Percentiles rank a stretch among this genome's conserved stretches.
phyloP scores from a whole-genome alignment of 2,888 invertebrate genomes.

The Colostygia pectinataria region DNA sequence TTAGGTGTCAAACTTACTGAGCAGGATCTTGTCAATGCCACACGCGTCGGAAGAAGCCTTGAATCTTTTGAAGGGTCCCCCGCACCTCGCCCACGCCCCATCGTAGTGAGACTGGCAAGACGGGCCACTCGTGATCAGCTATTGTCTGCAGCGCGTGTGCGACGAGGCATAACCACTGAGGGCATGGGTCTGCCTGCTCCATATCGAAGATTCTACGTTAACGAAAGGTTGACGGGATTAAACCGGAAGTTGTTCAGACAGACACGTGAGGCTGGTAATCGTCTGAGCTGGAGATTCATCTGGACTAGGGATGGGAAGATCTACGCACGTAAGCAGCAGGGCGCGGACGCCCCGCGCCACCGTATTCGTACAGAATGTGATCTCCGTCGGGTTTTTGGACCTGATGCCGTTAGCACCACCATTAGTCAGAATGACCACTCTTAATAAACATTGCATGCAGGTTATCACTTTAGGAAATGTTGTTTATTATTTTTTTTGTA shows the following conservation, averaged over 20 bases:
- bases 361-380: constrained; percentile 1
- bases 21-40: background rate
- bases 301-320: background rate
- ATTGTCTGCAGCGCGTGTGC: background rate
- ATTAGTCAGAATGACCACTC: background rate
- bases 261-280: background rate
- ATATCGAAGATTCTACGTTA: constrained; percentile 1
- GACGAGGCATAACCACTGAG: constrained; percentile 2
- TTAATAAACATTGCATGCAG: background rate
- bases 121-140: constrained; percentile 4
- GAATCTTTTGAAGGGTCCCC: background rate
- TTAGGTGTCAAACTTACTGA: constrained; percentile 1
- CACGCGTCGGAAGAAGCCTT: background rate
- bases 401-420: background rate
- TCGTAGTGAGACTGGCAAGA: constrained; percentile 1
- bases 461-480: background rate
- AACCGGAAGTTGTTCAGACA: constrained; percentile 1
- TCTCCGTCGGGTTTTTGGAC: constrained; percentile 1
- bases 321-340: background rate
- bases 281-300: constrained; percentile 1
- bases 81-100: constrained; percentile 2
- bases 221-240: background rate
- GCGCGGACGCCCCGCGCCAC: background rate
- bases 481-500: background rate
- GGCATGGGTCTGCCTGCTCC: background rate